Conservation (phyloP, 2,113 vertebrate genomes). For the Paramormyrops kingsleyae region DNA sequence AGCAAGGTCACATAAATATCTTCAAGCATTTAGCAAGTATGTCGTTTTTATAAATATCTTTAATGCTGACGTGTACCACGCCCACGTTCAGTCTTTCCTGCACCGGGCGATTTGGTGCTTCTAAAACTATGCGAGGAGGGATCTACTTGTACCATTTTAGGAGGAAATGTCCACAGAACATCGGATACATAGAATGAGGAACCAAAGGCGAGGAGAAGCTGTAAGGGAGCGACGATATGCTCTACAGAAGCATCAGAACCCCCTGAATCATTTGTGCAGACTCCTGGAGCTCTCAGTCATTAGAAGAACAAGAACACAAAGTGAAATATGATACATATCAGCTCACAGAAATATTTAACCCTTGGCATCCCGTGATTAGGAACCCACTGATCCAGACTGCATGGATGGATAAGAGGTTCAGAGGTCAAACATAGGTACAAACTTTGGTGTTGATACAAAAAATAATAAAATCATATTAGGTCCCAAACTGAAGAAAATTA, state of each 20-base stretch:
- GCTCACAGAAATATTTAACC: not conserved
- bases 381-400: not conserved
- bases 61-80: not conserved
- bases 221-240: not conserved
- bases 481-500: not conserved
- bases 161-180: not conserved
- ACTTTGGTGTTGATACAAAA: not conserved
- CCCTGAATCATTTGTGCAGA: not conserved
- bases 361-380: not conserved
- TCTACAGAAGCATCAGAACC: not conserved
- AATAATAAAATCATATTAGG: not conserved
- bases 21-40: not conserved
- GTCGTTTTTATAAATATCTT: not conserved
- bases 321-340: constrained; percentile 14
- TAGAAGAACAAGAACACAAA: constrained; percentile 2
- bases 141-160: not conserved
- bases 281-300: not conserved
- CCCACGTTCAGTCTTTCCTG: not conserved
- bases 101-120: not conserved
- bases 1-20: not conserved
- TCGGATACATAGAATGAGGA: not conserved
- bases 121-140: not conserved
- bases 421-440: not conserved
- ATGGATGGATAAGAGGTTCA: not conserved
- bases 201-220: not conserved